Percentiles rank a stretch among this genome's conserved stretches.
These are phyloP conservation scores for Sinotaia quadrata DNA, from an alignment of 2,888 invertebrate species.

Conservation along the genomic window DNA sequence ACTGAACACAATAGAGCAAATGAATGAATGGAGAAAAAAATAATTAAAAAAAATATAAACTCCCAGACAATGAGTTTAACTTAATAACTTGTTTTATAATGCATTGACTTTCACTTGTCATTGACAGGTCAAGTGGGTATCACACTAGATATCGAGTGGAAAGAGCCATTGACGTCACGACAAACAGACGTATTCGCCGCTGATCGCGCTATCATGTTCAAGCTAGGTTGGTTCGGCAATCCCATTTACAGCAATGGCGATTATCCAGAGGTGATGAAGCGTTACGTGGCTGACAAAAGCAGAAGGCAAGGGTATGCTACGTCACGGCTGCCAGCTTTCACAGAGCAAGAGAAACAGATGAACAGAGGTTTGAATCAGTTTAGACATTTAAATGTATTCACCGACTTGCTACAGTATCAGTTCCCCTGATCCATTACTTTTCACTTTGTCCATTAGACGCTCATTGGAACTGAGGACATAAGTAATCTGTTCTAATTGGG, in stretches of 20 bases:
- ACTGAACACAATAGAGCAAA: no score
- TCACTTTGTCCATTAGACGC: no score
- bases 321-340: slow-evolving; percentile 65
- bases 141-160: slow-evolving; percentile 63
- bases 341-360: slow-evolving; percentile 54
- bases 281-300: slow-evolving; percentile 51
- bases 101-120: no score
- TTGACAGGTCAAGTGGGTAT: slow-evolving; percentile 56
- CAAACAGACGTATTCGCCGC: slow-evolving; percentile 53
- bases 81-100: no score
- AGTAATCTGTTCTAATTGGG: no score
- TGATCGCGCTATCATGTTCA: slow-evolving; percentile 59
- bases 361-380: slow-evolving; percentile 50
- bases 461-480: no score
- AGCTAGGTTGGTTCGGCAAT: slow-evolving; percentile 69
- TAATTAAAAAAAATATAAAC: no score
- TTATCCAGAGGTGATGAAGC: slow-evolving; percentile 71
- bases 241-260: slow-evolving; percentile 73
- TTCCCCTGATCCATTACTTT: no score
- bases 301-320: slow-evolving; percentile 45
- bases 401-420: no score
- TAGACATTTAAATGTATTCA: no score
- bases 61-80: no score
- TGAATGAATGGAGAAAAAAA: no score
- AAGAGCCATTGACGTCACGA: slow-evolving; percentile 49